Conservation (phyloP, 2,888 invertebrate species). For the Cantharis nigra region DNA sequence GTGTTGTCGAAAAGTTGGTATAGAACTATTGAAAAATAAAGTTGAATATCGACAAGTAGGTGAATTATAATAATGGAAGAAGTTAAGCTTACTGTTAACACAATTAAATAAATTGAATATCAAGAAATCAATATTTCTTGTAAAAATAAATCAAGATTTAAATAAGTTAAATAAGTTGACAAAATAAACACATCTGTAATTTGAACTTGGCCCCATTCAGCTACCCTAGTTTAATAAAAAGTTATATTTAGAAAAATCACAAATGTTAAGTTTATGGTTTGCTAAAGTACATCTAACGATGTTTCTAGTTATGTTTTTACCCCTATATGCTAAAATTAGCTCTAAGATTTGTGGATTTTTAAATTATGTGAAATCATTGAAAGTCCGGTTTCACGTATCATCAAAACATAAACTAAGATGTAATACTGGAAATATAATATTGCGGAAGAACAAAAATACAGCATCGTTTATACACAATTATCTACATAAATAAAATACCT, state of each 20-base stretch:
- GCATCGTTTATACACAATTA: neutral
- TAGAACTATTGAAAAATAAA: too few species aligned
- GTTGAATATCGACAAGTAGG: too few species aligned
- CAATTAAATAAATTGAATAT: too few species aligned
- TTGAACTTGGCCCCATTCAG: slow-evolving; percentile 28
- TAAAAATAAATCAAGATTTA: neutral
- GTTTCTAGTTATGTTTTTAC: neutral
- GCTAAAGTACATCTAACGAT: slow-evolving; percentile 22
- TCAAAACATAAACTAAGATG: neutral
- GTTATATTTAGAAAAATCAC: slow-evolving; percentile 20
- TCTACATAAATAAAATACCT: slow-evolving; percentile 2
- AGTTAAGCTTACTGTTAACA: too few species aligned
- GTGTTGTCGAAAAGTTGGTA: too few species aligned
- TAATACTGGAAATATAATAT: neutral
- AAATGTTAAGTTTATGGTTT: slow-evolving; percentile 20
- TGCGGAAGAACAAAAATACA: neutral
- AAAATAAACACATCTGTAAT: slow-evolving; percentile 16
- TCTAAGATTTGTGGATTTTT: neutral
- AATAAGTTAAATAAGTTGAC: neutral
- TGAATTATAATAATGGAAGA: too few species aligned
- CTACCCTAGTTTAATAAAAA: slow-evolving; percentile 18
- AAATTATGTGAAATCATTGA: neutral
- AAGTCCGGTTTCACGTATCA: neutral
- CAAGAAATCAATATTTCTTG: too few species aligned
- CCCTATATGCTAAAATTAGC: neutral